Conservation (phyloP, 1,140 invertebrate species). For the Zophobas atratus region DNA sequence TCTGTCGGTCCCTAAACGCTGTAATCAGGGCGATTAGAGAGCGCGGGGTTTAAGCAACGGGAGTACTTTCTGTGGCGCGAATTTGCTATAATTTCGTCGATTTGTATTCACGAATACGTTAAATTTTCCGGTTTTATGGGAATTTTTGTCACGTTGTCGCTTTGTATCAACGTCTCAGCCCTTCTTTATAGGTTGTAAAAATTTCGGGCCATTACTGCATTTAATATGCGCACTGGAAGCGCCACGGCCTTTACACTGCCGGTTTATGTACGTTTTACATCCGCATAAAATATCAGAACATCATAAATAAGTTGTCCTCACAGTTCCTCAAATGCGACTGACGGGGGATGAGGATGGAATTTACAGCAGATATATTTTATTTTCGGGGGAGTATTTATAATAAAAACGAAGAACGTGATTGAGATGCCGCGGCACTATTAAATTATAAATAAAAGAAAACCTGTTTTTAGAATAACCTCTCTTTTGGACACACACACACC, state of each 20-base stretch:
- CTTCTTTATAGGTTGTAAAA: constrained; percentile 53
- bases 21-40: constrained; percentile 32
- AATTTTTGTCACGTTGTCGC: constrained; percentile 54
- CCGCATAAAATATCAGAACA: constrained; percentile 50
- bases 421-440: too few species aligned
- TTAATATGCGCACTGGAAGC: constrained; percentile 52
- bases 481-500: too few species aligned
- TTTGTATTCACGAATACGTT: constrained; percentile 45
- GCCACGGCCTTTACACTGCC: constrained; percentile 44
- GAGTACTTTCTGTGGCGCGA: neutral
- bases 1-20: constrained; percentile 57
- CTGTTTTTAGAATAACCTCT: too few species aligned
- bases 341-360: neutral
- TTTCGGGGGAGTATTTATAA: too few species aligned
- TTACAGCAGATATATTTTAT: neutral
- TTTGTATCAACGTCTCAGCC: constrained; percentile 49
- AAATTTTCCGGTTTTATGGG: constrained; percentile 44
- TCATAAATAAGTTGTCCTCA: constrained; percentile 50
- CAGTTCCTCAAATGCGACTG: constrained; percentile 45
- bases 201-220: constrained; percentile 46
- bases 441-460: too few species aligned
- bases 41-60: constrained; percentile 14
- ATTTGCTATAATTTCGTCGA: constrained; percentile 34
- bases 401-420: too few species aligned
- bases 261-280: constrained; percentile 53